These are phyloP conservation scores for Morinoia aosen DNA, from an alignment of 2,888 invertebrate species.

Conservation along the genomic window DNA sequence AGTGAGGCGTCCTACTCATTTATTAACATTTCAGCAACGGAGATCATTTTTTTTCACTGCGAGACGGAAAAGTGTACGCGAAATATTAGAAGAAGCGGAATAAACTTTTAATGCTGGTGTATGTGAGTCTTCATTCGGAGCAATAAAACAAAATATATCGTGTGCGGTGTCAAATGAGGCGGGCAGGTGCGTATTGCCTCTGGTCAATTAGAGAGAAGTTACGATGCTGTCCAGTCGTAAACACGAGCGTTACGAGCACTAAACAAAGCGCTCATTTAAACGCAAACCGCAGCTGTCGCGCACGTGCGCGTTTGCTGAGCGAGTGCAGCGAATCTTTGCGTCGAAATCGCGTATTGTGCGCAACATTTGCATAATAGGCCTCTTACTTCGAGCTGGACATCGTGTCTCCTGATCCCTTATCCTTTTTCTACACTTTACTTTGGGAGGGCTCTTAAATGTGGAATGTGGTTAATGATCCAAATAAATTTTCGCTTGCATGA, in stretches of 20 bases:
- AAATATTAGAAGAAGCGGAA: too few species aligned
- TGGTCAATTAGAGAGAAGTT: conserved; percentile 50
- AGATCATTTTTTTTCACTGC: too few species aligned
- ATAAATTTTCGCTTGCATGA: neutral
- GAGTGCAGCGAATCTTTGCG: neutral
- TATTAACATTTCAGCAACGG: too few species aligned
- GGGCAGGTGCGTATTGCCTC: conserved; percentile 37
- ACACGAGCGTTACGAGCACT: conserved; percentile 19
- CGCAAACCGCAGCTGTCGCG: conserved; percentile 39
- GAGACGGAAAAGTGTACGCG: too few species aligned
- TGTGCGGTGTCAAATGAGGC: neutral
- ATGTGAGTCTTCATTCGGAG: neutral
- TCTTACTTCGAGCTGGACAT: neutral
- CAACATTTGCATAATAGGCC: neutral
- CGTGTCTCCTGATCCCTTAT: neutral
- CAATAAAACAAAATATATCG: neutral
- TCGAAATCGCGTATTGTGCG: neutral
- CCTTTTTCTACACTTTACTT: neutral
- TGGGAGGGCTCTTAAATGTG: neutral
- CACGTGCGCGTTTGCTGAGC: neutral
- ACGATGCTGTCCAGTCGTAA: conserved; percentile 22
- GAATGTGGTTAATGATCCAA: neutral
- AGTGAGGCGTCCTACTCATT: too few species aligned
- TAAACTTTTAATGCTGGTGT: too few species aligned
- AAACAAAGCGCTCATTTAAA: conserved; percentile 38